These are phyloP conservation scores for Gallinago jamesoni DNA, from an alignment of 2,113 vertebrate species.

Conservation along the genomic window DNA sequence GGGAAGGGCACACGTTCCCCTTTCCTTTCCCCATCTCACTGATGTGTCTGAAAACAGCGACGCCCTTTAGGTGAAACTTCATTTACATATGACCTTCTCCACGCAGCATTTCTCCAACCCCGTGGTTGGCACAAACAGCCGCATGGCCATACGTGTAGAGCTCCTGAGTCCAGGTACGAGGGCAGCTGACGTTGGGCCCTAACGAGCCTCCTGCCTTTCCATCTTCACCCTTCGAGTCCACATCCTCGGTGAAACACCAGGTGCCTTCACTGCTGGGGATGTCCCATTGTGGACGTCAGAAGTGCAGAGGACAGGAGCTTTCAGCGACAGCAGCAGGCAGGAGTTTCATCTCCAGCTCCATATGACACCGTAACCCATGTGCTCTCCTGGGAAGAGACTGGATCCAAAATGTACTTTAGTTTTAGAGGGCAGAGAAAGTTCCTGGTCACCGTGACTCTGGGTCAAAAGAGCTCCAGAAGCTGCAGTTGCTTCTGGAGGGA, in stretches of 20 bases:
- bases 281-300: background rate
- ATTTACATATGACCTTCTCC: background rate
- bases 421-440: background rate
- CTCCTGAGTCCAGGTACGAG: background rate
- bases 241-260: background rate
- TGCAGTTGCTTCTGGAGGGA: background rate
- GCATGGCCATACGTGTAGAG: fast-evolving
- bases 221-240: fast-evolving
- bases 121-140: background rate
- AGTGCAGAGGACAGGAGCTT: background rate
- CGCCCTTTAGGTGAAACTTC: background rate
- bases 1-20: background rate
- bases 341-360: background rate
- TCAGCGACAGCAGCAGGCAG: background rate
- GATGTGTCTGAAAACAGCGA: background rate
- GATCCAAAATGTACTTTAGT: background rate
- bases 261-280: background rate
- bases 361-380: background rate
- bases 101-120: background rate
- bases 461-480: background rate
- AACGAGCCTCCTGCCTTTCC: background rate
- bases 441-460: background rate
- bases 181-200: background rate
- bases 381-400: background rate
- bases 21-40: background rate